These are phyloP conservation scores for Rallus limicola DNA, from an alignment of 2,113 vertebrate genomes.

Conservation along the genomic window DNA sequence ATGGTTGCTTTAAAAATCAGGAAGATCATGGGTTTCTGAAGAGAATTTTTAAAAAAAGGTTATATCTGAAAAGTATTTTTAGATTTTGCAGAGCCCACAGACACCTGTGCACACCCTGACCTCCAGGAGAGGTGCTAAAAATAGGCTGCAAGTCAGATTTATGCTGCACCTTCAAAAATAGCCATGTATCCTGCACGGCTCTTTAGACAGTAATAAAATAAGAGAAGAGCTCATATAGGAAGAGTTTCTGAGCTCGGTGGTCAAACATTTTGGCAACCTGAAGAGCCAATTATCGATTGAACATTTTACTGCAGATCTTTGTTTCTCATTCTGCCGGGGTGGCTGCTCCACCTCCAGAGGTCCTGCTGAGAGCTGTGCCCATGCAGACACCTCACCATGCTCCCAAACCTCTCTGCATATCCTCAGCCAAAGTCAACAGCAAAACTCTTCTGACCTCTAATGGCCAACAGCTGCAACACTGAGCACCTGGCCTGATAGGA, in stretches of 20 bases:
- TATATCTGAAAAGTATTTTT: neutral
- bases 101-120: neutral
- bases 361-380: neutral
- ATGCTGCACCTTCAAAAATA: neutral
- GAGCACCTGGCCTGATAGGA: neutral
- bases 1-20: neutral
- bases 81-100: neutral
- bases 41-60: fast-evolving
- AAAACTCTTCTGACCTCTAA: neutral
- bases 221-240: neutral
- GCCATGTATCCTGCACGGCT: neutral
- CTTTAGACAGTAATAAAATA: neutral
- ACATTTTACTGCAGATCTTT: neutral
- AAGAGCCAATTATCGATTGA: neutral
- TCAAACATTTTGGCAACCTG: neutral
- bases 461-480: neutral
- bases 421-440: neutral
- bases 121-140: neutral
- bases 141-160: neutral
- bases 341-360: neutral
- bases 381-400: fast-evolving
- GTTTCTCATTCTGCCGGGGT: neutral
- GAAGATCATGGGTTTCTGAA: neutral
- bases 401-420: fast-evolving
- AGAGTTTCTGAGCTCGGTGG: neutral